These are phyloP conservation scores for Macaca fascicularis DNA, from an alignment of 2,113 vertebrate genomes.

Conservation along the genomic window DNA sequence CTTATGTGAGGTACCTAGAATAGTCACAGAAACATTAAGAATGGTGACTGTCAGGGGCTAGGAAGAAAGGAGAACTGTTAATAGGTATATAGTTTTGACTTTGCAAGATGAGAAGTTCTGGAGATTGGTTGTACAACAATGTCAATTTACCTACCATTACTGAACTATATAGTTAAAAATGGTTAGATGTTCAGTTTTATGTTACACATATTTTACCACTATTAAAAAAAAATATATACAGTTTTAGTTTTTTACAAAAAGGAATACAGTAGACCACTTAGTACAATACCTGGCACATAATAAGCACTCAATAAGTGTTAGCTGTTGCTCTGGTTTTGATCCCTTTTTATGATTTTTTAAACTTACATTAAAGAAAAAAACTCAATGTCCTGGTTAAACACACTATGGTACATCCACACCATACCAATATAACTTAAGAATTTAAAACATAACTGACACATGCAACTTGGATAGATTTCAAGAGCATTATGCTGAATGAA, in stretches of 20 bases:
- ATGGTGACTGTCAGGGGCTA: neutral
- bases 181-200: neutral
- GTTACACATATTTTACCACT: neutral
- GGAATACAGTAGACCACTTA: neutral
- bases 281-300: neutral
- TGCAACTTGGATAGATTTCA: neutral
- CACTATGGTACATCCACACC: neutral
- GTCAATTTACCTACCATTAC: neutral
- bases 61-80: neutral
- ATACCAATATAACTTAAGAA: neutral
- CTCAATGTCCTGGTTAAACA: neutral
- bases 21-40: neutral
- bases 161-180: neutral
- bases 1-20: neutral
- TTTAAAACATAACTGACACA: neutral
- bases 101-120: neutral
- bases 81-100: neutral
- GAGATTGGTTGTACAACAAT: neutral
- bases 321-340: neutral
- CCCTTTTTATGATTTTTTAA: neutral
- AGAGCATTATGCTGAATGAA: neutral
- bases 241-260: neutral
- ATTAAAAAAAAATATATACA: neutral
- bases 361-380: neutral
- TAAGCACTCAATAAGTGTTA: neutral